Evolutionary conservation across 2,113 vertebrate species (phyloP).

Genomic region (Gavia stellata): DNA sequence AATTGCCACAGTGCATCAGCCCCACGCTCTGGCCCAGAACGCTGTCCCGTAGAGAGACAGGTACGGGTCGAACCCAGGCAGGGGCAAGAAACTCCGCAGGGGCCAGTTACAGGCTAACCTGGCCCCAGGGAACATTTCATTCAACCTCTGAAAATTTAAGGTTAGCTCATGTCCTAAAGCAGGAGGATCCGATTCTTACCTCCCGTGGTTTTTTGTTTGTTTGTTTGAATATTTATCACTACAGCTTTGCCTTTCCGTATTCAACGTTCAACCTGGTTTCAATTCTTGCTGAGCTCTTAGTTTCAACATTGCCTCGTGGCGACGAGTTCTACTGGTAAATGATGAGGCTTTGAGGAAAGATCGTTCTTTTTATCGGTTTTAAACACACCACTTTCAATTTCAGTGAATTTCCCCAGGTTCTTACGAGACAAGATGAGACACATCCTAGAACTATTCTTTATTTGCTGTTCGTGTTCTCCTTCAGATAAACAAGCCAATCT

Average conservation of each 20-base stretch:
- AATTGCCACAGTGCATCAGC: neutral
- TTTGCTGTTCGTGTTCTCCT: conserved; percentile 37
- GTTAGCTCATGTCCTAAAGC: neutral
- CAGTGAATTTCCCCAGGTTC: conserved; percentile 38
- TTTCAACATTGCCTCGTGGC: conserved; percentile 23
- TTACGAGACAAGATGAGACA: conserved; percentile 14
- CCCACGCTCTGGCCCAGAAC: neutral
- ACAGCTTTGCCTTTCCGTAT: neutral
- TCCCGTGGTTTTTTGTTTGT: neutral
- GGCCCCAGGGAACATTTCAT: neutral
- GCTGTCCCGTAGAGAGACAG: neutral
- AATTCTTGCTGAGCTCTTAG: conserved; percentile 50
- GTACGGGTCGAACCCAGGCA: neutral
- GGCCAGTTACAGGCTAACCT: neutral
- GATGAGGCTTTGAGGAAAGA: conserved; percentile 34
- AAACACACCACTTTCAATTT: conserved; percentile 39
- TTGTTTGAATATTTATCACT: conserved; percentile 18
- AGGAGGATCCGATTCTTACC: neutral
- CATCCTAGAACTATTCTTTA: conserved; percentile 27
- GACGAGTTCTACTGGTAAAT: neutral
- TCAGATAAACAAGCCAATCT: conserved; percentile 45
- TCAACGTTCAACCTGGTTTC: neutral
- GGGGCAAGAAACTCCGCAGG: neutral
- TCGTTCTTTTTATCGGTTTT: conserved; percentile 31
- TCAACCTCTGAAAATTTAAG: conserved; percentile 14